phyloP scores from a whole-genome alignment of 2,888 invertebrate genomes.

The Sarcophaga subvicina region DNA sequence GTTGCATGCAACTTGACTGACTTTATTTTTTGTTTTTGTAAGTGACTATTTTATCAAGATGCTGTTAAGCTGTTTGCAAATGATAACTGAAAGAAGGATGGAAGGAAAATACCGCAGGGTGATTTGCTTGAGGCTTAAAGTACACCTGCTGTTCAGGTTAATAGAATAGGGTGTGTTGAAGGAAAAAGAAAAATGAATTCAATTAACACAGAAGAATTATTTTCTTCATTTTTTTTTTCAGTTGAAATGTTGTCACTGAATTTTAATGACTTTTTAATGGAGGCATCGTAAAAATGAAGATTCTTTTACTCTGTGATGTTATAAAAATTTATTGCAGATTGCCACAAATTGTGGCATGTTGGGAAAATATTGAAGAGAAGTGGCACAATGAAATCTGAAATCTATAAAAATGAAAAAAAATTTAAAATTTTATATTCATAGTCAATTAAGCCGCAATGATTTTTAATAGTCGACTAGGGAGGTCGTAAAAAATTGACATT shows the following conservation, averaged over 20 bases:
- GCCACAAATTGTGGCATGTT: background rate
- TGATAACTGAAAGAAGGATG: background rate
- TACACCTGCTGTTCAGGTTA: background rate
- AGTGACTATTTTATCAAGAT: background rate
- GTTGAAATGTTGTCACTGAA: background rate
- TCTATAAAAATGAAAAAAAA: no score
- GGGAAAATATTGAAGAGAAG: background rate
- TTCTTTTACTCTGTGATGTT: background rate
- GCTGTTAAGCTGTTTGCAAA: background rate
- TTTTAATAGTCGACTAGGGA: no score
- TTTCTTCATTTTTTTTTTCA: background rate
- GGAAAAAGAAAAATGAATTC: no score
- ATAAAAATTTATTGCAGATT: background rate
- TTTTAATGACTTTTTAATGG: conserved; percentile 5
- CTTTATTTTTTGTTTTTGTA: background rate
- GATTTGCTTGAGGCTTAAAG: background rate
- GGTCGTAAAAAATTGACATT: no score
- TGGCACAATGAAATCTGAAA: no score
- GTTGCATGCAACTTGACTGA: background rate
- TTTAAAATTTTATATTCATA: no score
- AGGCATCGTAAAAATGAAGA: background rate
- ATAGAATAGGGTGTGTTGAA: background rate
- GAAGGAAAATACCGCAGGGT: no score
- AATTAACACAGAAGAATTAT: no score
- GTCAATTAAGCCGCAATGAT: no score